Base-by-base conservation (phyloP, 2,113 vertebrate genomes). In the Rhodinocichla rosea region DNA sequence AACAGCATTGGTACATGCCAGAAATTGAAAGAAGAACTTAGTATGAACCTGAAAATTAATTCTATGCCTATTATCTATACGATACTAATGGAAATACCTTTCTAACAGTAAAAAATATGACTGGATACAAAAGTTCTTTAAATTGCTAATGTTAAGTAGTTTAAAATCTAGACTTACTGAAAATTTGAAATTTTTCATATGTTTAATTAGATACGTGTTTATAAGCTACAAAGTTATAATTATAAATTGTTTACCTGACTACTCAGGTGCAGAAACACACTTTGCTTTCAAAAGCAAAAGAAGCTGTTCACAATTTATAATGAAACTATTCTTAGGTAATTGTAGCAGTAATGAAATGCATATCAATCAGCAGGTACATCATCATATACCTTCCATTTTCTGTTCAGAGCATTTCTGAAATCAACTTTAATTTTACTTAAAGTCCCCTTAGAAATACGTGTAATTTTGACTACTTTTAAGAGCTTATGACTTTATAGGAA, bases 201-300 rank as follows among this genome's bases (percentile, higher is more conserved):
- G 17, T 74, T 50, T 74, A 83, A 74, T 70, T 52, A 53, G 16
- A 73, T 53, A 53, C 13, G 33, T 44, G 39, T 44, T 71, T 87
- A 60, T 73, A 65, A 27, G 50, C 27, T 20, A 70, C 23, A 78
- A 90, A 77, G 18, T 79, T 74, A 57, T 23, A 76, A 85, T 71
- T 80, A 53, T 26, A 77, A 79, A 65, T 42, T 65, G 22, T 65
- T 76, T 94, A 77, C 20, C 45, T 50, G 19, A 79, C 24, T 73
- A 42, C 18, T 37, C 26, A 69, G 37, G 11, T 2, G 2, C 14
- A 83, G 63, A 85, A 93, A 69, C n/a, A 62, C 28, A 70, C 9
- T 90, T 71, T 23, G n/a, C 33, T 85, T 92, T 93, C 37, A 83
- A 84, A 93, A 67, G 62, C 33, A 71, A 85, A 97, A 75, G 24